phyloP scores from a whole-genome alignment of 2,888 invertebrate genomes.

The Polydrusus tereticollis region DNA sequence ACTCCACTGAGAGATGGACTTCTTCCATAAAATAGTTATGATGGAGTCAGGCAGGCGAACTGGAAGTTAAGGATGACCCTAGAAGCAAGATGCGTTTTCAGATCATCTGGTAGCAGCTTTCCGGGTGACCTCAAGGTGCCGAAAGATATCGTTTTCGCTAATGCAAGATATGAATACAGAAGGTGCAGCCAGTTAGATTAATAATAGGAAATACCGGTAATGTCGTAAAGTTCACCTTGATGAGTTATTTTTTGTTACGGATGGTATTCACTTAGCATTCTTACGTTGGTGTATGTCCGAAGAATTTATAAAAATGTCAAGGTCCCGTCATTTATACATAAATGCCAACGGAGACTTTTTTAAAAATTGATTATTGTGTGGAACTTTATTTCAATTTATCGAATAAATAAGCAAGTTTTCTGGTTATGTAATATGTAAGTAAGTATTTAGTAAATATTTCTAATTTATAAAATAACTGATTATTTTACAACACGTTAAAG shows the following conservation, averaged over 20 bases:
- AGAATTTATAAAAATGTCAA: conserved; percentile 36
- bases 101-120: too few species aligned
- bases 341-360: background rate
- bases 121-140: too few species aligned
- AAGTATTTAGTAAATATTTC: background rate
- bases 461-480: background rate
- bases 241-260: conserved; percentile 7
- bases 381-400: background rate
- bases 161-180: background rate
- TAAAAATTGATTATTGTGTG: background rate
- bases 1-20: too few species aligned
- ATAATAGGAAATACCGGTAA: conserved; percentile 7
- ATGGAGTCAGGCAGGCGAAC: too few species aligned
- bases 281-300: conserved; percentile 13
- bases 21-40: too few species aligned
- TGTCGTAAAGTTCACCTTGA: conserved; percentile 14
- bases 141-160: background rate
- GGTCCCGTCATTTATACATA: background rate
- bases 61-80: too few species aligned
- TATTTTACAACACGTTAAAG: background rate
- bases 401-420: background rate
- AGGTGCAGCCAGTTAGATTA: background rate
- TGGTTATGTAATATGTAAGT: background rate
- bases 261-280: conserved; percentile 13
- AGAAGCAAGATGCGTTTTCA: too few species aligned